phyloP scores from a whole-genome alignment of 53 echinoderm and acorn worm species.

The Hippasteria phrygiana region DNA sequence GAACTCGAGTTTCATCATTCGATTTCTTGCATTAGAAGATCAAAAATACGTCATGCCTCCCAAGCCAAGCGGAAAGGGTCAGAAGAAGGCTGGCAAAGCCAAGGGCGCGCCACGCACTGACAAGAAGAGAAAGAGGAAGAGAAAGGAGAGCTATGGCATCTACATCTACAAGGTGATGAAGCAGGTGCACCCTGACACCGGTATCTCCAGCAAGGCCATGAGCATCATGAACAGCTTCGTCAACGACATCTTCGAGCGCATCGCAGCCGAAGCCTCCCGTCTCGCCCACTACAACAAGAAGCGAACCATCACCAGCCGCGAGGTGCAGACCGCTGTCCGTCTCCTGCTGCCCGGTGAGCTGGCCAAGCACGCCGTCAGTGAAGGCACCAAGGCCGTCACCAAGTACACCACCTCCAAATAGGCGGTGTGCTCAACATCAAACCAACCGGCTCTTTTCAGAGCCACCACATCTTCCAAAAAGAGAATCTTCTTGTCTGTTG shows the following conservation, averaged over 20 bases:
- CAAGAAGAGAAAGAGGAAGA: conserved; percentile 66
- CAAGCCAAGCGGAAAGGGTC: conserved; percentile 82
- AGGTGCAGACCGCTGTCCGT: conserved; percentile 84
- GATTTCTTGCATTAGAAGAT: not conserved
- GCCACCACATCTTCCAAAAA: conserved; percentile 44
- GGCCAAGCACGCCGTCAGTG: conserved; percentile 87
- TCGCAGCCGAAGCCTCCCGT: conserved; percentile 78
- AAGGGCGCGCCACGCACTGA: conserved; percentile 59
- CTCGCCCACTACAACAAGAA: conserved; percentile 90
- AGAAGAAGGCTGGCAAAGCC: conserved; percentile 85
- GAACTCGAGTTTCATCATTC: not conserved
- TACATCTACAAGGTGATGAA: conserved; percentile 95
- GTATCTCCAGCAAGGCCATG: conserved; percentile 88
- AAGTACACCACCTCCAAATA: conserved; percentile 92
- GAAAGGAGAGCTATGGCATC: conserved; percentile 90
- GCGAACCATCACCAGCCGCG: conserved; percentile 84
- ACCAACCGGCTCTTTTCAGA: conserved; percentile 49
- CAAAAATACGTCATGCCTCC: conserved; percentile 75
- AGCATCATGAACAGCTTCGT: conserved; percentile 94
- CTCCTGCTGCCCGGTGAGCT: conserved; percentile 89
- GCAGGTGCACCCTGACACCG: conserved; percentile 93
- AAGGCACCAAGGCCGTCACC: conserved; percentile 93
- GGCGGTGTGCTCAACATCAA: not conserved
- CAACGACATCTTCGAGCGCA: conserved; percentile 90
- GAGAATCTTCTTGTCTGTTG: conserved; percentile 8